A percentile compares a stretch with the other conserved stretches of the same genome.
phyloP scores from a whole-genome alignment of 2,797 vertebrate species.

The Numenius phaeopus region DNA sequence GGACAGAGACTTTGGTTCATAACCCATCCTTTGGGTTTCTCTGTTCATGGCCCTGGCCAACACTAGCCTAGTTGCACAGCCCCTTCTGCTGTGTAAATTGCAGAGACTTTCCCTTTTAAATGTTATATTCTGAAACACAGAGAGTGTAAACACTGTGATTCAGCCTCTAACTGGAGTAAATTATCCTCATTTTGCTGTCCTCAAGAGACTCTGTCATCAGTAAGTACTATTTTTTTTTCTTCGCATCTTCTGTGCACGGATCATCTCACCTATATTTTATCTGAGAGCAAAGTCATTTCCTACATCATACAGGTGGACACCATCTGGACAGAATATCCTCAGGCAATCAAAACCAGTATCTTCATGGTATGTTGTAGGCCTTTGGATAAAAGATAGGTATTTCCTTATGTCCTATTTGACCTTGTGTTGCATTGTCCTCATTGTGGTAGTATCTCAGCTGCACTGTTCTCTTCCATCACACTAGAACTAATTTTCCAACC shows the following conservation, averaged over 20 bases:
- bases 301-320: constrained; percentile 46
- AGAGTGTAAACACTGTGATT: constrained; percentile 63
- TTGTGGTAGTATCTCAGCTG: background rate
- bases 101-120: constrained; percentile 55
- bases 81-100: constrained; percentile 14
- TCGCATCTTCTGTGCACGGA: background rate
- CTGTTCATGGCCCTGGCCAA: background rate
- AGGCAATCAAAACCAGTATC: background rate
- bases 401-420: constrained; percentile 35
- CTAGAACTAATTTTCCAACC: constrained; percentile 12
- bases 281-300: constrained; percentile 35
- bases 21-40: background rate
- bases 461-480: background rate
- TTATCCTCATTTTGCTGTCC: constrained; percentile 51
- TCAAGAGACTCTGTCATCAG: constrained; percentile 39
- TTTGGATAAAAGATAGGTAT: constrained; percentile 43
- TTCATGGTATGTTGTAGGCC: constrained; percentile 34
- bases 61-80: background rate
- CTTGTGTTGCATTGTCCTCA: constrained; percentile 14
- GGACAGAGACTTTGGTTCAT: background rate
- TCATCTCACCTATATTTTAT: constrained; percentile 51
- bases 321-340: constrained; percentile 59
- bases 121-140: constrained; percentile 31
- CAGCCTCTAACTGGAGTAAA: constrained; percentile 59
- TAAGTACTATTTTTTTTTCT: background rate